Evolutionary conservation across 1,140 invertebrate species (phyloP).

Genomic region (Bradynema listronoti): DNA sequence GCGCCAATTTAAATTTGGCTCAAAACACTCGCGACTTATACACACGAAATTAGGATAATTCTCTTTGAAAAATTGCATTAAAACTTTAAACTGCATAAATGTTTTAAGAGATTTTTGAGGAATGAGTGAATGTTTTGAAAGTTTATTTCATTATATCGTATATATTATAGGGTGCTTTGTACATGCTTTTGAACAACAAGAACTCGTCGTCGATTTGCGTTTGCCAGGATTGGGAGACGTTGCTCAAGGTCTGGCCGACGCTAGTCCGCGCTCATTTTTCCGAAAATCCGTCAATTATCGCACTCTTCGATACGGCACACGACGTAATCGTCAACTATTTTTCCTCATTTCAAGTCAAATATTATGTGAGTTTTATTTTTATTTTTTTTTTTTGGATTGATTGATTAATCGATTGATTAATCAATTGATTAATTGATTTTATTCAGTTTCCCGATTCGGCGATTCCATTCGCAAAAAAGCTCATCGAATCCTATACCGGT

Average conservation of each 20-base stretch:
- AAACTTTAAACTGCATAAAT: no score
- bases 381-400: background rate
- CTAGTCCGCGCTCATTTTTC: constrained; percentile 65
- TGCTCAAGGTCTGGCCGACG: constrained; percentile 70
- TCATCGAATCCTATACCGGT: constrained; percentile 30
- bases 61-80: no score
- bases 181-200: constrained; percentile 69
- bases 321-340: constrained; percentile 61
- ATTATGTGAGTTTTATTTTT: constrained; percentile 18
- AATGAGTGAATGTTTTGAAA: constrained; percentile 20
- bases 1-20: no score
- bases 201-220: constrained; percentile 65
- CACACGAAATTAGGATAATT: no score
- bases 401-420: background rate
- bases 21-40: no score
- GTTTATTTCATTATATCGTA: constrained; percentile 22
- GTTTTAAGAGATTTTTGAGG: no score
- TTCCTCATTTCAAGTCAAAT: constrained; percentile 61
- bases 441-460: constrained; percentile 43
- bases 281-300: constrained; percentile 73
- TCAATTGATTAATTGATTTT: background rate
- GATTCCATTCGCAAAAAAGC: constrained; percentile 16
- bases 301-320: constrained; percentile 66
- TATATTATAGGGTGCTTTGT: constrained; percentile 67
- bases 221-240: constrained; percentile 70